These are phyloP conservation scores for Ceratotherium simum DNA, from an alignment of 2,113 vertebrate genomes.

Conservation along the genomic window DNA sequence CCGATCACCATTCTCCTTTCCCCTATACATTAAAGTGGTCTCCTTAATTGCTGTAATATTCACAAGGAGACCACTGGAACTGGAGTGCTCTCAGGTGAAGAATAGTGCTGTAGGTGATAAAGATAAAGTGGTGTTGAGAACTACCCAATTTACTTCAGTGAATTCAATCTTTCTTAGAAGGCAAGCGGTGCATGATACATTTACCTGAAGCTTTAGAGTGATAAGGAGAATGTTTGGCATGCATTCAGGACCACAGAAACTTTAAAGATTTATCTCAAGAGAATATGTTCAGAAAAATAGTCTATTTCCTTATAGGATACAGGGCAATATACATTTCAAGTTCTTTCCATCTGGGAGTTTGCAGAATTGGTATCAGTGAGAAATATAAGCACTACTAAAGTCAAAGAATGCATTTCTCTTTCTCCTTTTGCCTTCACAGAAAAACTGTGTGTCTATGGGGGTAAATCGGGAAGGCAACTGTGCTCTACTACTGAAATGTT, in stretches of 20 bases:
- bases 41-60: constrained; percentile 73
- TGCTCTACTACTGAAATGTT: background rate
- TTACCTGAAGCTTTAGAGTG: constrained; percentile 58
- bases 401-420: background rate
- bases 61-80: constrained; percentile 62
- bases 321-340: background rate
- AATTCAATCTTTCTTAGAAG: constrained; percentile 69
- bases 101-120: constrained; percentile 39
- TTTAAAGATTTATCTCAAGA: constrained; percentile 45
- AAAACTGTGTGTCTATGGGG: background rate
- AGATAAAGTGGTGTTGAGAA: constrained; percentile 73
- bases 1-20: background rate
- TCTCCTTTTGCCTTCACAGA: background rate
- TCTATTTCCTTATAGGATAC: constrained; percentile 26
- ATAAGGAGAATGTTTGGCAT: constrained; percentile 55
- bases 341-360: constrained; percentile 9
- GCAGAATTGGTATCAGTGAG: constrained; percentile 33
- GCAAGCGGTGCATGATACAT: background rate
- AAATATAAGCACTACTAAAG: background rate
- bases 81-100: constrained; percentile 65
- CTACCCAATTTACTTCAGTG: constrained; percentile 66
- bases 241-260: constrained; percentile 56
- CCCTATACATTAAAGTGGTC: constrained; percentile 51
- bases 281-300: constrained; percentile 46
- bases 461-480: background rate